Evolutionary conservation across 92 coral and sea anemone species (phyloP).

Genomic region (Epizoanthus fatuus): DNA sequence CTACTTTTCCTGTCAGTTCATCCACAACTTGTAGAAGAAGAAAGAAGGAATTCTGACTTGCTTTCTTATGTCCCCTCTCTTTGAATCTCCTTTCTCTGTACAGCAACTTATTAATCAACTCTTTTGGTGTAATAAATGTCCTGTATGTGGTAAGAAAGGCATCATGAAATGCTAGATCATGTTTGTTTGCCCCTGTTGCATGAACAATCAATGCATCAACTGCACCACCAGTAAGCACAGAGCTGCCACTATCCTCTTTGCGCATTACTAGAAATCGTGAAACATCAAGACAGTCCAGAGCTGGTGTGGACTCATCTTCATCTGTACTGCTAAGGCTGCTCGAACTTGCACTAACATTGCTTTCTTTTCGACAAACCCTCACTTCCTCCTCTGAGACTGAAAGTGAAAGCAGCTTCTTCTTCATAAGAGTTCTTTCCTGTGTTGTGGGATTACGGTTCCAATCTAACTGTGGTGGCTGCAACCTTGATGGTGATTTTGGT

Average conservation of each 20-base stretch:
- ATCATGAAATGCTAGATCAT: constrained; percentile 91
- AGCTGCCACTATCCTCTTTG: constrained; percentile 79
- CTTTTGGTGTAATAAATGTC: constrained; percentile 88
- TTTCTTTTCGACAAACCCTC: constrained; percentile 51
- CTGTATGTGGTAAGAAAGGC: constrained; percentile 97
- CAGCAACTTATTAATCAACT: constrained; percentile 85
- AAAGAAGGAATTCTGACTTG: constrained; percentile 95
- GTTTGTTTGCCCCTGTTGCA: constrained; percentile 93
- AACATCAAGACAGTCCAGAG: constrained; percentile 97
- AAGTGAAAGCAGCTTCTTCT: constrained; percentile 82
- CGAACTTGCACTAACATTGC: constrained; percentile 78
- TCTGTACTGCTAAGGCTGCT: constrained; percentile 85
- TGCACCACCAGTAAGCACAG: constrained; percentile 93
- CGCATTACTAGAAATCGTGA: constrained; percentile 91
- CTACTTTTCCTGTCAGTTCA: constrained; percentile 95
- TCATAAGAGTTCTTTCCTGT: constrained; percentile 64
- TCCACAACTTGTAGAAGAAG: constrained; percentile 93
- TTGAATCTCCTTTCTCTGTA: constrained; percentile 97
- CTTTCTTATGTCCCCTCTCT: constrained; percentile 94
- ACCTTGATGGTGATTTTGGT: constrained; percentile 68
- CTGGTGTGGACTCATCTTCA: constrained; percentile 95
- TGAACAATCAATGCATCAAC: constrained; percentile 98
- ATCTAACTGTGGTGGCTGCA: constrained; percentile 61
- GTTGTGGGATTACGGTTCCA: constrained; percentile 80
- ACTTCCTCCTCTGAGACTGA: constrained; percentile 81